Evolutionary conservation across 1,140 invertebrate genomes (phyloP).

Genomic region (Danaus plexippus): DNA sequence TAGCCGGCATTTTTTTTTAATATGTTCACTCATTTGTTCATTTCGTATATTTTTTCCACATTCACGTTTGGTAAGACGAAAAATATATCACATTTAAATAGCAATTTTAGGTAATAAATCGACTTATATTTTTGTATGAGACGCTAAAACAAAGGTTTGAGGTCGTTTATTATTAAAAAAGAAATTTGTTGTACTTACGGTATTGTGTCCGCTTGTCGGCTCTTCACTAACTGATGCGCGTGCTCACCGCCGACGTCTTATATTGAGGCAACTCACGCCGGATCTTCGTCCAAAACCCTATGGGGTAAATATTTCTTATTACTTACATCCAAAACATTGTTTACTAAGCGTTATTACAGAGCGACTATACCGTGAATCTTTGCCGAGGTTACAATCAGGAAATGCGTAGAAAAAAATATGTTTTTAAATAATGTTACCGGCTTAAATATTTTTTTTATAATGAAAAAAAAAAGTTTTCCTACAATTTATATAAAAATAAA

Average conservation of each 20-base stretch:
- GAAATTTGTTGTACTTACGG: conserved; percentile 33
- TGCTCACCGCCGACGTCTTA: conserved; percentile 40
- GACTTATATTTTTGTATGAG: neutral
- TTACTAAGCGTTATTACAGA: too few relatives aligned
- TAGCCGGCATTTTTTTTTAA: neutral
- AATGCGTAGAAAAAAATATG: too few relatives aligned
- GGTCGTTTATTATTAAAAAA: conserved; percentile 3
- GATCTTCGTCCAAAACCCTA: conserved; percentile 12
- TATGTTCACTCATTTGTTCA: neutral
- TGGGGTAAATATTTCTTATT: conserved; percentile 8
- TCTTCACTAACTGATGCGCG: conserved; percentile 60
- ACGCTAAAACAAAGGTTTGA: neutral
- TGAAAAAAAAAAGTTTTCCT: neutral
- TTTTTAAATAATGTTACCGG: neutral
- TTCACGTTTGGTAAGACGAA: too few relatives aligned
- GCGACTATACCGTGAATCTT: too few relatives aligned
- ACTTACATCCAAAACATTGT: too few relatives aligned
- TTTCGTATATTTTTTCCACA: too few relatives aligned
- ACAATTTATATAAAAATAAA: too few relatives aligned
- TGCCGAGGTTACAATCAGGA: too few relatives aligned
- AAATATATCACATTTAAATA: too few relatives aligned
- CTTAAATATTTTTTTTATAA: neutral
- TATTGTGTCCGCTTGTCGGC: conserved; percentile 36
- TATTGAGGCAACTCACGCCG: conserved; percentile 43
- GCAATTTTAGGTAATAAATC: too few relatives aligned